Base-by-base conservation (phyloP, 2,797 vertebrate genomes). In the Gymnocypris eckloni region DNA sequence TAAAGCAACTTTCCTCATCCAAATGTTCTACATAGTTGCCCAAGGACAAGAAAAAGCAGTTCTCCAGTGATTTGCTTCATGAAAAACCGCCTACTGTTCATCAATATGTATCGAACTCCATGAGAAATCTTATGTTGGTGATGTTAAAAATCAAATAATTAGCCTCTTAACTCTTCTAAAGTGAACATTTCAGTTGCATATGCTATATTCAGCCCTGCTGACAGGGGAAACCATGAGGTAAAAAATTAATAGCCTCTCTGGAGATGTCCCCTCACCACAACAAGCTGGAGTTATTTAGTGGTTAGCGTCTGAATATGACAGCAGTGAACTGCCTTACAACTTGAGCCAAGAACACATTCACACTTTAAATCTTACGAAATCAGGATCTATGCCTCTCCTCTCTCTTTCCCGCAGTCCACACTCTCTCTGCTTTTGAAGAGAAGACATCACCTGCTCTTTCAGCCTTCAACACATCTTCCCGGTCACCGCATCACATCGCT, bases 321-420 rank as follows among this genome's bases (percentile, higher is more conserved):
- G 78, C 78, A 80, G 77, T 86, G 84, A 86, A 86, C 84, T 66
- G 84, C 69, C 77, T 73, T 73, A 52, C 77, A 81, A 81, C 78
- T 80, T 81, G 78, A 86, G 84, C 84, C 78, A 86, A 86, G 84
- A 86, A 81, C 84, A 86, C 77, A 80, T 86, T 86, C 78, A 86
- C 84, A 86, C 84, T 80, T 86, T 22, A 50, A 11, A 80, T 80
- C 43, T 25, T 48, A 79, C 54, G 67, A 80, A 86, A 72, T 81
- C 84, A 80, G 45, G 69, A 86, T 86, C 67, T 69, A 84, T 75
- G 33, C 48, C 82, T 84, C 72, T 39, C 52, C 54, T 81, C 85
- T 43, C 54, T 84, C 20, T 69, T 82, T 89, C 67, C 81, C 83
- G 87, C 81, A 82, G 59, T 84, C 56, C 41, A 20, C 70, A 59